phyloP scores from a whole-genome alignment of 2,113 vertebrate species.

The Onychorhynchus coronatus region DNA sequence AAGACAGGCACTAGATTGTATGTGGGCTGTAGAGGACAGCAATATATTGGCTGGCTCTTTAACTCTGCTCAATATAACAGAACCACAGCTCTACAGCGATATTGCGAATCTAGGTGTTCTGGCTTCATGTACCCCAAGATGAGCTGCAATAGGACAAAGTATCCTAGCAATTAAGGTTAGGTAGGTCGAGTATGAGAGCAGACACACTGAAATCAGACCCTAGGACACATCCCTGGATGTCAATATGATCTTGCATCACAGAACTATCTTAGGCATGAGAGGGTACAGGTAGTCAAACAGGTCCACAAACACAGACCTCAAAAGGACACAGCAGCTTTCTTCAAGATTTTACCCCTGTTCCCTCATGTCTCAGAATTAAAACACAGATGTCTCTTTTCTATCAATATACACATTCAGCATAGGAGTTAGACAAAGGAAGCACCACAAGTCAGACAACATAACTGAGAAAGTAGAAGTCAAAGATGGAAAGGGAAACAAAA shows the following conservation, averaged over 20 bases:
- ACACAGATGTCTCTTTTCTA: neutral
- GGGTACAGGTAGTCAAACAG: neutral
- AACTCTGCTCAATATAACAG: neutral
- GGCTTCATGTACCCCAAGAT: neutral
- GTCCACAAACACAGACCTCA: neutral
- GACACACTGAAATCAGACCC: neutral
- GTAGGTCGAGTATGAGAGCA: neutral
- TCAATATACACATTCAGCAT: neutral
- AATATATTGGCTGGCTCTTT: neutral
- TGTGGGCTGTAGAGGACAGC: neutral
- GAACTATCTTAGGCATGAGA: neutral
- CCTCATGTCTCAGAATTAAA: neutral
- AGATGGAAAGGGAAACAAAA: neutral
- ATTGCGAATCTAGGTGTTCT: neutral
- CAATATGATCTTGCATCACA: neutral
- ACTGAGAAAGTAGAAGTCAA: neutral
- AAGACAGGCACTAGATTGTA: neutral
- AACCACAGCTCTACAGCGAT: neutral
- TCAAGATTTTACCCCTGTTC: neutral
- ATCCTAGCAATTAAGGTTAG: neutral
- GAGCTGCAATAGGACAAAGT: neutral
- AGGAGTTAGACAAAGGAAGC: neutral
- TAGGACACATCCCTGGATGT: no score
- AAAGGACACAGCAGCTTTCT: neutral
- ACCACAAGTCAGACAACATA: neutral